These are phyloP conservation scores for Chlorodrepanis virens DNA, from an alignment of 2,113 vertebrate genomes.

Conservation along the genomic window DNA sequence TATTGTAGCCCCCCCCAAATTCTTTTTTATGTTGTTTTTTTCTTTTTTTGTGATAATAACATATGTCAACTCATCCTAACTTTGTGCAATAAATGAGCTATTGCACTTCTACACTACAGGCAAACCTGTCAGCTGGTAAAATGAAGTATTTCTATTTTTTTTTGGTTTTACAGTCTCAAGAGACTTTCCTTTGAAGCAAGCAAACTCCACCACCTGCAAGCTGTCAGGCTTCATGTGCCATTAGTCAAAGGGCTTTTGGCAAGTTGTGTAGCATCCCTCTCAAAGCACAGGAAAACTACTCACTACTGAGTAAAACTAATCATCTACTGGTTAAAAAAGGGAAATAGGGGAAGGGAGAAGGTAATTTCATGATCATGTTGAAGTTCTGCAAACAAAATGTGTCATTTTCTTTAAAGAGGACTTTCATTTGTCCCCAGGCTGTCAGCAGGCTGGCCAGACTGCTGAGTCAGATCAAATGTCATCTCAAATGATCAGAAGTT, in stretches of 20 bases:
- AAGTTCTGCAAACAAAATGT: neutral
- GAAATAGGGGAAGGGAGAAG: neutral
- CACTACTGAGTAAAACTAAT: too few relatives aligned
- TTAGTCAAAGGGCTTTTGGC: neutral
- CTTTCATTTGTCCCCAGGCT: neutral
- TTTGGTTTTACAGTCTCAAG: neutral
- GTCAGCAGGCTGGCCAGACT: neutral
- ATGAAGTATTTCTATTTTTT: neutral
- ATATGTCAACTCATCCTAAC: neutral
- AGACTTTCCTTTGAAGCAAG: neutral
- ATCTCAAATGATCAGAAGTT: neutral
- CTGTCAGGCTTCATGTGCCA: neutral
- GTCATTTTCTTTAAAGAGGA: neutral
- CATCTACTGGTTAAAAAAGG: neutral
- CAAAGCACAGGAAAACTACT: neutral
- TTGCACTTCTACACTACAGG: neutral
- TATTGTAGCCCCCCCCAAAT: neutral
- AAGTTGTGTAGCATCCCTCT: neutral
- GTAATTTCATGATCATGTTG: neutral
- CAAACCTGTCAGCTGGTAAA: neutral
- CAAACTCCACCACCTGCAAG: neutral
- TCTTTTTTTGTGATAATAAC: neutral
- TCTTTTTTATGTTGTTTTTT: neutral
- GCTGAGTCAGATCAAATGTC: neutral
- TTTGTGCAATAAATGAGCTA: neutral